phyloP scores from a whole-genome alignment of 2,797 vertebrate species.

The Danio albolineatus region DNA sequence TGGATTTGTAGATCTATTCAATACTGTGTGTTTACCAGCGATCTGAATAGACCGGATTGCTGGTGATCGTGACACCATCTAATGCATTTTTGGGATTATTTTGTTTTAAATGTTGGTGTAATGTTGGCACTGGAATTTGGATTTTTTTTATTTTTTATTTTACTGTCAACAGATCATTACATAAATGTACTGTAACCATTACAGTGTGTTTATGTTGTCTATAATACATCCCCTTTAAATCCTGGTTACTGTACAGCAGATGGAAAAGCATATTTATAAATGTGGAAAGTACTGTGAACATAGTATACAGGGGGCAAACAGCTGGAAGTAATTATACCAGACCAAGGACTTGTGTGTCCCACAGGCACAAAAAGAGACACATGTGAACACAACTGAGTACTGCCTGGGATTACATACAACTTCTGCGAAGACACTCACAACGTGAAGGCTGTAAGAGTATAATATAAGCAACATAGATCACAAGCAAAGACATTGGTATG shows the following conservation, averaged over 20 bases:
- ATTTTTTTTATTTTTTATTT: too few relatives aligned
- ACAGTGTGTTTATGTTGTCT: too few relatives aligned
- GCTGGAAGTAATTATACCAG: conserved; percentile 66
- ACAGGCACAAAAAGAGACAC: conserved; percentile 28
- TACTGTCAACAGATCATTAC: too few relatives aligned
- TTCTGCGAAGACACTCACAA: background rate
- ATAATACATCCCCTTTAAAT: background rate
- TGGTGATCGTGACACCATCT: too few relatives aligned
- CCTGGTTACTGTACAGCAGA: background rate
- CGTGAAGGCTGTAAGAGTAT: background rate
- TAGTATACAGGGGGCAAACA: conserved; percentile 23
- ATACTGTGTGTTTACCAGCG: too few relatives aligned
- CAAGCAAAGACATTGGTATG: background rate
- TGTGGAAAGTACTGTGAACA: conserved; percentile 33
- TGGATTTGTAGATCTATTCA: too few relatives aligned
- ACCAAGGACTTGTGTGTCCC: conserved; percentile 64
- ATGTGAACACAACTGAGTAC: background rate
- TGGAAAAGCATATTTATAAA: background rate
- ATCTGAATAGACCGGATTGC: too few relatives aligned
- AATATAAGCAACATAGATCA: background rate
- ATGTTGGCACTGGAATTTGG: too few relatives aligned
- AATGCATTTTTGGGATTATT: too few relatives aligned
- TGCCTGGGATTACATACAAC: background rate
- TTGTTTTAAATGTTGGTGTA: too few relatives aligned
- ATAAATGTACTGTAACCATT: background rate